Evolutionary conservation across 2,888 invertebrate genomes (phyloP).

Genomic region (Lycocerus yunnanus): DNA sequence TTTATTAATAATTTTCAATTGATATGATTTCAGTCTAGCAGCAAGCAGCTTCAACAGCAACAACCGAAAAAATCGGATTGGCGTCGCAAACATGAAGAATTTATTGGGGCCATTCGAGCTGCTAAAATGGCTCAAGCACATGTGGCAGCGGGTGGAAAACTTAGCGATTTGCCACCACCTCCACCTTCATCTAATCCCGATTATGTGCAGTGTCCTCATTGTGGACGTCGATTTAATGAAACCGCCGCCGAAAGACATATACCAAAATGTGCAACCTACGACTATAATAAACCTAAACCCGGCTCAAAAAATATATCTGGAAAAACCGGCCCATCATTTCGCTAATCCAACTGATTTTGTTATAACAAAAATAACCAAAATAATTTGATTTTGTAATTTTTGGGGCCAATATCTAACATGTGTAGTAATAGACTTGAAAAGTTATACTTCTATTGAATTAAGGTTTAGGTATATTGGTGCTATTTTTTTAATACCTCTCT

Average conservation of each 20-base stretch:
- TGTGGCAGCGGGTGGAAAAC: conserved; percentile 81
- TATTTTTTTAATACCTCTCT: neutral
- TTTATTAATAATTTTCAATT: neutral
- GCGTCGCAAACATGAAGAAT: conserved; percentile 93
- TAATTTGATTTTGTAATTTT: neutral
- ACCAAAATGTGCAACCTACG: conserved; percentile 84
- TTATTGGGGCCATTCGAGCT: conserved; percentile 86
- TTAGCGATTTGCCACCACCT: conserved; percentile 87
- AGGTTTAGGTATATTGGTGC: neutral
- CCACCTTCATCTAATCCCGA: conserved; percentile 89
- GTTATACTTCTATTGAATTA: neutral
- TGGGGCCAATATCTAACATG: neutral
- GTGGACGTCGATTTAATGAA: conserved; percentile 82
- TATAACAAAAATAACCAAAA: neutral
- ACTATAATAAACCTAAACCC: conserved; percentile 77
- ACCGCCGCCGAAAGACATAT: conserved; percentile 88
- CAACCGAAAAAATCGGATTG: conserved; percentile 63
- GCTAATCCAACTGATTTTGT: neutral
- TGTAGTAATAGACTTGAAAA: neutral
- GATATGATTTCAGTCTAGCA: conserved; percentile 1
- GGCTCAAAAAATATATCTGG: neutral
- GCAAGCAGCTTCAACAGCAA: neutral
- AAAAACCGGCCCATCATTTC: neutral
- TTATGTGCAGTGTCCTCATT: conserved; percentile 89
- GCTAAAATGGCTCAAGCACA: conserved; percentile 85